Percentiles rank a stretch among this genome's conserved stretches.
These are phyloP conservation scores for Drosophila sturtevanti DNA, from an alignment of 1,140 invertebrate species.

Conservation along the genomic window DNA sequence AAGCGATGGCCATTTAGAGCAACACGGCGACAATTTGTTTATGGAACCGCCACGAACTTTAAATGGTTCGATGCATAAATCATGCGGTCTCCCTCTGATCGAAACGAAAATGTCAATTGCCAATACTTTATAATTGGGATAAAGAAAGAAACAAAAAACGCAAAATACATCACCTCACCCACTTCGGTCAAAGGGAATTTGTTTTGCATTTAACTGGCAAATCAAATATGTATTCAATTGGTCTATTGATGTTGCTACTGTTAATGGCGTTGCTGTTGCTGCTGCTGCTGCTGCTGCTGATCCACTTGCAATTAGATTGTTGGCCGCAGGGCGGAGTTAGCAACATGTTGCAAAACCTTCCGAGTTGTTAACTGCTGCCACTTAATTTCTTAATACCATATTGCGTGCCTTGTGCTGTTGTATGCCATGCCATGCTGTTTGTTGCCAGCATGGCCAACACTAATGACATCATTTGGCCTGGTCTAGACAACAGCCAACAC, in stretches of 20 bases:
- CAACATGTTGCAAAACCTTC: conserved; percentile 58
- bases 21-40: conserved; percentile 77
- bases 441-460: conserved; percentile 23
- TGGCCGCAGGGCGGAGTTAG: conserved; percentile 50
- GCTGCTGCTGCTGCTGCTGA: conserved; percentile 50
- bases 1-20: conserved; percentile 70
- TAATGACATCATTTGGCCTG: conserved; percentile 73
- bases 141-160: background rate
- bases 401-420: conserved; percentile 55
- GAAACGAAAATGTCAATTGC: conserved; percentile 67
- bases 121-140: conserved; percentile 66
- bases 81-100: conserved; percentile 58
- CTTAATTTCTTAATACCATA: conserved; percentile 73
- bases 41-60: conserved; percentile 75
- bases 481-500: conserved; percentile 38
- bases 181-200: conserved; percentile 12
- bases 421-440: conserved; percentile 28
- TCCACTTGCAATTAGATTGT: conserved; percentile 71
- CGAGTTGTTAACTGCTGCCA: conserved; percentile 67
- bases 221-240: conserved; percentile 42
- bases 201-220: conserved; percentile 33
- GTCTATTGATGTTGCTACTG: conserved; percentile 3
- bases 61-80: conserved; percentile 76
- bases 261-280: too few species aligned
- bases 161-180: conserved; percentile 27